These are phyloP conservation scores for Dryas iulia DNA, from an alignment of 1,140 invertebrate genomes.

Conservation along the genomic window DNA sequence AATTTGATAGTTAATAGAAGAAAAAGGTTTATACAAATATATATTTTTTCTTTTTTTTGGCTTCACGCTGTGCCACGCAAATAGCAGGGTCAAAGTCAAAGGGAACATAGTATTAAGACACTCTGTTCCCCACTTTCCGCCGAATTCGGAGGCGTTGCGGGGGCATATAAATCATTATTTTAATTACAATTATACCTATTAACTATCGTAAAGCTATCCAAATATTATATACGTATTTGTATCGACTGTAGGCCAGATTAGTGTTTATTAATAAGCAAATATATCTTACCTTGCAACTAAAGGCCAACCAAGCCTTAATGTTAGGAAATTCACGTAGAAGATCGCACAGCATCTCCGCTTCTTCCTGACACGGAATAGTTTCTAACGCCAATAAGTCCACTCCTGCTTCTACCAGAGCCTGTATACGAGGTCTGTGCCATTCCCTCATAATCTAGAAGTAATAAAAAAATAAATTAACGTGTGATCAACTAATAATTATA, in stretches of 20 bases:
- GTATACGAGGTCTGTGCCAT: constrained; percentile 90
- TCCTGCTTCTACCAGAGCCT: constrained; percentile 87
- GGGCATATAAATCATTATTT: no score
- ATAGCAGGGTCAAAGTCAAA: no score
- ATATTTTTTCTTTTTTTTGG: no score
- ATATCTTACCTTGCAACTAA: constrained; percentile 87
- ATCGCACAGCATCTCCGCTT: constrained; percentile 90
- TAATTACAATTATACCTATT: no score
- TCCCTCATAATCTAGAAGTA: constrained; percentile 81
- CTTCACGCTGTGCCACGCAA: no score
- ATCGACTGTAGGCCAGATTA: neutral
- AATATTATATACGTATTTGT: neutral
- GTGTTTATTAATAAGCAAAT: neutral
- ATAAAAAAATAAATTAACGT: neutral
- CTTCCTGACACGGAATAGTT: constrained; percentile 91
- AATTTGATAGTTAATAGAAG: no score
- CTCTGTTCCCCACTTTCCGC: no score
- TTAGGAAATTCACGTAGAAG: constrained; percentile 87
- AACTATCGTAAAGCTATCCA: no score
- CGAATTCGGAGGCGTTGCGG: no score
- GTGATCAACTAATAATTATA: no score
- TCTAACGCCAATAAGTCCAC: constrained; percentile 93
- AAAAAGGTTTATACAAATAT: no score
- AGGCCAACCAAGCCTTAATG: constrained; percentile 90
- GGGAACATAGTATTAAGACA: no score